Conservation (phyloP, 2,888 invertebrate genomes). For the Leistus spinibarbis region DNA sequence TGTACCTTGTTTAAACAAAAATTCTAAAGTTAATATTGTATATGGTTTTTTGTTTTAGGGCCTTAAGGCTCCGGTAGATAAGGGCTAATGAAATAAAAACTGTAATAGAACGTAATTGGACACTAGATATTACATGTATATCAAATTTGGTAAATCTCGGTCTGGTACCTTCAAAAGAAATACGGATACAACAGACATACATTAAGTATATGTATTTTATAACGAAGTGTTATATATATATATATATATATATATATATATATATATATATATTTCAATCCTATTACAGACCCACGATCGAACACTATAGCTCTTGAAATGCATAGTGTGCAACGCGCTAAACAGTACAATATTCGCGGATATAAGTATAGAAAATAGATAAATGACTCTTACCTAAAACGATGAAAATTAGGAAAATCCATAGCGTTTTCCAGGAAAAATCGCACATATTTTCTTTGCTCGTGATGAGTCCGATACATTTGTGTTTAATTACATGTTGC, state of each 20-base stretch:
- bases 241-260: background rate
- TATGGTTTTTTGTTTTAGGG: no score
- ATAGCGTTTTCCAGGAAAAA: slow-evolving; percentile 18
- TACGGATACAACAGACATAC: no score
- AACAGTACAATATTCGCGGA: background rate
- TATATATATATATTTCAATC: background rate
- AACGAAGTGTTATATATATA: background rate
- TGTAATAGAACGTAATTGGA: no score
- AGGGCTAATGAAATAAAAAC: no score
- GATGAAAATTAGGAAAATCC: slow-evolving; percentile 16
- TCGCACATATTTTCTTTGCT: slow-evolving; percentile 17
- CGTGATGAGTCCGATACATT: slow-evolving; percentile 1
- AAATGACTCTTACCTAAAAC: slow-evolving; percentile 6
- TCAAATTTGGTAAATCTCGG: no score
- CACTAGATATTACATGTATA: no score
- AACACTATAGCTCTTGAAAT: no score
- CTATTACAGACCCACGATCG: background rate
- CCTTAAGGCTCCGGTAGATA: no score
- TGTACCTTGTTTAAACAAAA: no score
- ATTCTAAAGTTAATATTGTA: no score
- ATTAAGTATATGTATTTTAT: background rate
- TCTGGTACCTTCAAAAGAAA: no score
- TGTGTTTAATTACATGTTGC: background rate
- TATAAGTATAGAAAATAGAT: background rate
- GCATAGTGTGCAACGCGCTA: no score